Evolutionary conservation across 2,797 vertebrate species (phyloP).

Genomic region (Pseudochromis fuscus): DNA sequence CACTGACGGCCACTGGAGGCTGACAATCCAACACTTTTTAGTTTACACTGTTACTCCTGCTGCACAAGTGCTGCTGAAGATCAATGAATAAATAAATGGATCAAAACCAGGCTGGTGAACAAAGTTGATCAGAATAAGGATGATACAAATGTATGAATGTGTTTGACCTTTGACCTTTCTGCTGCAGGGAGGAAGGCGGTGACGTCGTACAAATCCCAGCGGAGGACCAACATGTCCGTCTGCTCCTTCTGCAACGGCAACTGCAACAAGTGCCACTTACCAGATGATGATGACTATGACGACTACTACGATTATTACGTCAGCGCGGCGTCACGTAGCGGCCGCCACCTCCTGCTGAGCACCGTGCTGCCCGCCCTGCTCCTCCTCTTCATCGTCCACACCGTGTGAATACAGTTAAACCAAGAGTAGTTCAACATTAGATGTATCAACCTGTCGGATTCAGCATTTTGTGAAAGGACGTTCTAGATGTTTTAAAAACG

Average conservation of each 20-base stretch:
- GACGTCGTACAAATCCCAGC: conserved; percentile 84
- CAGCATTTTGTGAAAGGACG: too few species aligned
- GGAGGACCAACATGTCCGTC: conserved; percentile 73
- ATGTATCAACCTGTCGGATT: not conserved
- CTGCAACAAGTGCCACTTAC: conserved; percentile 80
- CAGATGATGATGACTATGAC: accelerated
- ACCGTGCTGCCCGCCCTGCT: conserved; percentile 31
- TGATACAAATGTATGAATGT: too few species aligned
- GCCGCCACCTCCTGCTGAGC: not conserved
- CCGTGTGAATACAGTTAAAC: conserved; percentile 16
- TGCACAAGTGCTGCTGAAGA: too few species aligned
- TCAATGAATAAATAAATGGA: too few species aligned
- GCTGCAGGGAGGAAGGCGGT: conserved; percentile 83
- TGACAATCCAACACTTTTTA: too few species aligned
- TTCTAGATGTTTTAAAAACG: too few species aligned
- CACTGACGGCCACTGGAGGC: too few species aligned
- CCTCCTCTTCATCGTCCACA: conserved; percentile 16
- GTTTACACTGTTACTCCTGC: too few species aligned
- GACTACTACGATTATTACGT: not conserved
- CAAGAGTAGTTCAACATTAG: not conserved
- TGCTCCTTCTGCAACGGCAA: conserved; percentile 85
- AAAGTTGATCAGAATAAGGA: too few species aligned
- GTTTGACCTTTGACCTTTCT: conserved; percentile 10
- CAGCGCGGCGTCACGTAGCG: not conserved
- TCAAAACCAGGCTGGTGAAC: too few species aligned